Conservation (phyloP, 2,113 vertebrate genomes). For the Oncorhynchus keta region DNA sequence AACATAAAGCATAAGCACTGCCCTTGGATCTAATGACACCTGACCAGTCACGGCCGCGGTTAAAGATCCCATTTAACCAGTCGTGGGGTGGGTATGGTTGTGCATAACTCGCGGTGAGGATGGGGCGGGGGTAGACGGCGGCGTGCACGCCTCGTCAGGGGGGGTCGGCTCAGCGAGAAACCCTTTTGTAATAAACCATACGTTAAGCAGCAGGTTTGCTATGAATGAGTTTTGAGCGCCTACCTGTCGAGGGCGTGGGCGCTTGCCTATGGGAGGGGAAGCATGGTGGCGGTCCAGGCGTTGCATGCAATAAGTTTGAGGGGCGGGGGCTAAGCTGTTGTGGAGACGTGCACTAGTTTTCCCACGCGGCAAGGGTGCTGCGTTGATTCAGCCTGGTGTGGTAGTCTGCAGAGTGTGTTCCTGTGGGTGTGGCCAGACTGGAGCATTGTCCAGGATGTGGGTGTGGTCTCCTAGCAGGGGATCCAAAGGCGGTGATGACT, state of each 20-base stretch:
- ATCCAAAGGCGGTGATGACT: not conserved
- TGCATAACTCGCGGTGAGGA: not conserved
- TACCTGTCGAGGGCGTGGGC: conserved; percentile 69
- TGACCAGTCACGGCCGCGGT: not conserved
- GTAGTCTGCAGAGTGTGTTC: not conserved
- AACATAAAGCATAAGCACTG: conserved; percentile 66
- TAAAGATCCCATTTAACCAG: not conserved
- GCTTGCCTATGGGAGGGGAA: conserved; percentile 8
- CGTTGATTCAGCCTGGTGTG: conserved; percentile 19
- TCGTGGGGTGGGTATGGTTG: conserved; percentile 7
- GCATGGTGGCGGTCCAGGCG: conserved; percentile 35
- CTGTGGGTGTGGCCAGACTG: not conserved
- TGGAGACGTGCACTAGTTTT: conserved; percentile 47
- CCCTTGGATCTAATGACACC: conserved; percentile 43
- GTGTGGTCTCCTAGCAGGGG: conserved; percentile 1
- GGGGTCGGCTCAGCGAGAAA: conserved; percentile 60
- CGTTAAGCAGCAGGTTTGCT: conserved; percentile 80
- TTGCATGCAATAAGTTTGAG: conserved; percentile 59
- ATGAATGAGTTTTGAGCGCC: conserved; percentile 81
- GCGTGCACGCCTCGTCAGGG: conserved; percentile 68
- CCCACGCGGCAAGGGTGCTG: conserved; percentile 4
- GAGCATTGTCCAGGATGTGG: not conserved
- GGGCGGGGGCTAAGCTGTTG: not conserved
- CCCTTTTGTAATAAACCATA: conserved; percentile 83
- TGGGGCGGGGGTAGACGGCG: conserved; percentile 13